Percentiles rank a stretch among this genome's conserved stretches.
These are phyloP conservation scores for Sinopyrophorus schimmeli DNA, from an alignment of 2,888 invertebrate genomes.

Conservation along the genomic window DNA sequence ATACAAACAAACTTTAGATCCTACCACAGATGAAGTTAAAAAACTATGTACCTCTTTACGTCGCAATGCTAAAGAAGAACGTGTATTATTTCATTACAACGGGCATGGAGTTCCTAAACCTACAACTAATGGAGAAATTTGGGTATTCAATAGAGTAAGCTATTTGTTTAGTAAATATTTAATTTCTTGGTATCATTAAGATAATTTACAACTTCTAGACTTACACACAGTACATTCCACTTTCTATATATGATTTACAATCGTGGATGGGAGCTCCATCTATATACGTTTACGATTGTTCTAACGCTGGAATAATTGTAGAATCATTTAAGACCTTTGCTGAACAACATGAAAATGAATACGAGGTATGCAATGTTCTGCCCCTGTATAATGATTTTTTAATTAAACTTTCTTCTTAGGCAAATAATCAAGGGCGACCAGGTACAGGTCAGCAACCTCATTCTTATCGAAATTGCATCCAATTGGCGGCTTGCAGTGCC, in stretches of 20 bases:
- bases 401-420: not conserved
- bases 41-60: slow-evolving; percentile 93
- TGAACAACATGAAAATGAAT: slow-evolving; percentile 85
- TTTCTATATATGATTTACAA: slow-evolving; percentile 97
- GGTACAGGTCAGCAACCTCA: slow-evolving; percentile 52
- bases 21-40: slow-evolving; percentile 97
- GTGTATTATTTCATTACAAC: slow-evolving; percentile 98
- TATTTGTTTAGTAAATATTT: slow-evolving; percentile 3
- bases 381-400: not conserved
- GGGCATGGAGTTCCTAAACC: slow-evolving; percentile 99
- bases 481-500: slow-evolving; percentile 93
- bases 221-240: slow-evolving; percentile 98
- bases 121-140: slow-evolving; percentile 97
- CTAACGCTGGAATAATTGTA: slow-evolving; percentile 95
- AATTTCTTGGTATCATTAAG: not conserved
- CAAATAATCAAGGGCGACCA: slow-evolving; percentile 20
- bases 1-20: slow-evolving; percentile 96
- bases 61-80: slow-evolving; percentile 96
- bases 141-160: slow-evolving; percentile 95
- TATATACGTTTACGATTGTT: slow-evolving; percentile 99
- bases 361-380: slow-evolving; percentile 60
- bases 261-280: slow-evolving; percentile 99
- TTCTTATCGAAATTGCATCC: slow-evolving; percentile 89
- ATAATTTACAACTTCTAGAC: slow-evolving; percentile 60
- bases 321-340: slow-evolving; percentile 89